These are phyloP conservation scores for Tor tambroides DNA, from an alignment of 2,113 vertebrate genomes.

Conservation along the genomic window DNA sequence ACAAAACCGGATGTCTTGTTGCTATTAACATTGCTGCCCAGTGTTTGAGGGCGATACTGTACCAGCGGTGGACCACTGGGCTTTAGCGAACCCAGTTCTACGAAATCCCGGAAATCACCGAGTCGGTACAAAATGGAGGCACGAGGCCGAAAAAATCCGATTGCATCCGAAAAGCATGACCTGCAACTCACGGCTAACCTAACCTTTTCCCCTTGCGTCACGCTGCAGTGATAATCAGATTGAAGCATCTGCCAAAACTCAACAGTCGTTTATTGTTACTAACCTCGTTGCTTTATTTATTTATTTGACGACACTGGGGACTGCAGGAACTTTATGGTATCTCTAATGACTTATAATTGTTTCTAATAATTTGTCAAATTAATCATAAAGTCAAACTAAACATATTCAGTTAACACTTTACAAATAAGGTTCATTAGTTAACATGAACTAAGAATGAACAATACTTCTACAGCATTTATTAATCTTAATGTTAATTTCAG, in stretches of 20 bases:
- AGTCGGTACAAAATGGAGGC: conserved; percentile 77
- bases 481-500: no score
- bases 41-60: neutral
- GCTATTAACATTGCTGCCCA: neutral
- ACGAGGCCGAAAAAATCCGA: conserved; percentile 49
- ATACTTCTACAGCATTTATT: no score
- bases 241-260: neutral
- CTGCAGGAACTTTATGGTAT: neutral
- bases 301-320: neutral
- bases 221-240: neutral
- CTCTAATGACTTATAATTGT: neutral
- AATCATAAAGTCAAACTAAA: no score
- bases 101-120: conserved; percentile 72
- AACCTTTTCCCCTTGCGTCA: neutral
- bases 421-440: no score
- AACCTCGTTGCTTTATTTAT: neutral
- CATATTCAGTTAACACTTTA: no score
- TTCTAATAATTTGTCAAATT: no score
- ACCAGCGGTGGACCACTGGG: neutral
- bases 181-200: neutral
- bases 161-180: conserved; percentile 30
- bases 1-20: neutral
- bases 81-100: conserved; percentile 50
- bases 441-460: no score
- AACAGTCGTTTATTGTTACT: neutral